phyloP scores from a whole-genome alignment of 2,888 invertebrate genomes.

The Trilocha varians region DNA sequence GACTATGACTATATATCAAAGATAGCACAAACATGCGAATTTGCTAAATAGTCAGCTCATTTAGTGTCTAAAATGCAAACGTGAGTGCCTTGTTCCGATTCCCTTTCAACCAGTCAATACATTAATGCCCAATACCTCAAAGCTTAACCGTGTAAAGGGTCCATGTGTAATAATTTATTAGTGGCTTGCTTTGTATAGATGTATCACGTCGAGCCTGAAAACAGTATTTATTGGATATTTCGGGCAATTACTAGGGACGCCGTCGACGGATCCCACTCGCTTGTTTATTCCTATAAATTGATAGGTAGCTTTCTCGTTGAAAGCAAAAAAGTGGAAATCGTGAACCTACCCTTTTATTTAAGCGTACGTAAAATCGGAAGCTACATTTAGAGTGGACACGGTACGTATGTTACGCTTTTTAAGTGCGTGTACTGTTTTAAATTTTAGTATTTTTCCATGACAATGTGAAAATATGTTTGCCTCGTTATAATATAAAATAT shows the following conservation, averaged over 20 bases:
- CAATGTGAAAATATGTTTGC: no score
- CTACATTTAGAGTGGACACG: neutral
- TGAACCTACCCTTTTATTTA: neutral
- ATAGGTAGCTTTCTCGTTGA: neutral
- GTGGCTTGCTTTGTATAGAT: slow-evolving; percentile 31
- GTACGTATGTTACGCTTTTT: neutral
- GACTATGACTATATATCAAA: no score
- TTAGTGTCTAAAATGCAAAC: neutral
- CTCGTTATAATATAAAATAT: no score
- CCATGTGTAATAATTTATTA: slow-evolving; percentile 60
- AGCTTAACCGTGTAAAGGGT: slow-evolving; percentile 56
- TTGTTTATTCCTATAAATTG: neutral
- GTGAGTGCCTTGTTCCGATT: slow-evolving; percentile 6
- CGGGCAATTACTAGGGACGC: neutral
- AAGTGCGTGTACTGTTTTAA: no score
- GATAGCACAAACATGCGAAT: no score
- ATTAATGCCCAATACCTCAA: slow-evolving; percentile 47
- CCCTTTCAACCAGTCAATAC: slow-evolving; percentile 37
- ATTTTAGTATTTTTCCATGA: no score
- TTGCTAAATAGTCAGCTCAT: neutral
- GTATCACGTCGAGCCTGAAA: slow-evolving; percentile 24
- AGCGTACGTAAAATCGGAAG: neutral
- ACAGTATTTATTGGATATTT: slow-evolving; percentile 26
- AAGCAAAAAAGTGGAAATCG: neutral
- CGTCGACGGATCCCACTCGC: neutral